Base-by-base conservation (phyloP, 2,888 invertebrate genomes). In the Micropterix aruncella region DNA sequence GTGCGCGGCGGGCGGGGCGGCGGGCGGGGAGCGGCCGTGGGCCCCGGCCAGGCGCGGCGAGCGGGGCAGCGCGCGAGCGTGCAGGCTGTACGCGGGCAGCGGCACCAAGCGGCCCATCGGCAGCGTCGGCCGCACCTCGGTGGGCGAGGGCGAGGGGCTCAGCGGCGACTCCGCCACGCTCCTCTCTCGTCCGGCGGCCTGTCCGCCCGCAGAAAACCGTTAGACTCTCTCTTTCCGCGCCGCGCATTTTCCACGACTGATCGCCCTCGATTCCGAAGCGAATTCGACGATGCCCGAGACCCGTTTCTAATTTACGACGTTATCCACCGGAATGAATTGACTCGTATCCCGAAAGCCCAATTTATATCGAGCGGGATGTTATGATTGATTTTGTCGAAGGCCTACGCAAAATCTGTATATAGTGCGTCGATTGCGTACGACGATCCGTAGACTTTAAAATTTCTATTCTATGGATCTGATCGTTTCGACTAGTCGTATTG, bases 21-120 rank as follows among this genome's bases (percentile, higher is more conserved):
- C n/a, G n/a, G n/a, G n/a, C n/a, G n/a, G n/a, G n/a, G 41, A 79
- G 57, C 54, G 75, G 66, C 52, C 77, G 76, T 55, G 79, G 79
- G 3, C 75, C 62, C 5, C 77, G 74, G 61, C 78, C 74, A 49
- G 78, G 72, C 18, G 76, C 67, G 16, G 65, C 66, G 12, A 47
- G 48, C 48, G 46, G 46, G 14, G 52, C 47, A 2, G 50, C 50
- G 12, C 50, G 50, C 5, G 52, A 48, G 36, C 44, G 45, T 16
- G 40, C 15, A 16, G 42, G 27, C 27, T 40, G 15, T 27, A 18
- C 36, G 5, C 16, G 48, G 48, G 18, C 45, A 47, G 19, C 47
- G 44, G 45, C 46, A 44, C 16, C n/a, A 18, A 18, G 15, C 9
- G 38, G 40, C 9, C 15, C 15, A 19, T 16, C 17, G 19, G 19